Evolutionary conservation across 2,113 vertebrate species (phyloP).

Genomic region (Falco punctatus): DNA sequence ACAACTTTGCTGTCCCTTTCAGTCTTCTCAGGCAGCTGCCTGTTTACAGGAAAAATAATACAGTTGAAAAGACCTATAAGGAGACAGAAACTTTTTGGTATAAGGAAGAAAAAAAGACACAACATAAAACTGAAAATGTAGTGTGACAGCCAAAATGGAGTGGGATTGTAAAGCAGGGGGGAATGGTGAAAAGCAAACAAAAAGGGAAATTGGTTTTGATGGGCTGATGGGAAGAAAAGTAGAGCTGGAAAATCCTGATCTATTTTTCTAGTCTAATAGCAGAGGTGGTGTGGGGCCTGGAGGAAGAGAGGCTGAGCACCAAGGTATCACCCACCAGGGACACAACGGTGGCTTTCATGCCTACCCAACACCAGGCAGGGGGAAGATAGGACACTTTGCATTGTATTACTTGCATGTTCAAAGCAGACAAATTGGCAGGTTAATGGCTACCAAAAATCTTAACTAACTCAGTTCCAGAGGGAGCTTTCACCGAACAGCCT

Average conservation of each 20-base stretch:
- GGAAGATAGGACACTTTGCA: not conserved
- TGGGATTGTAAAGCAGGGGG: not conserved
- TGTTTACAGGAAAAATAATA: not conserved
- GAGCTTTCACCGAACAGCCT: not conserved
- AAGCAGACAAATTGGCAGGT: not conserved
- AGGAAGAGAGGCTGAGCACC: not conserved
- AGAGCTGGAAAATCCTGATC: not conserved
- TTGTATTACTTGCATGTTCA: not conserved
- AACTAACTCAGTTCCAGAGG: not conserved
- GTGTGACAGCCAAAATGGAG: not conserved
- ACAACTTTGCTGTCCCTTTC: not conserved
- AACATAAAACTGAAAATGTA: not conserved
- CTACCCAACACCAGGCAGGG: not conserved
- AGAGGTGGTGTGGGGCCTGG: not conserved
- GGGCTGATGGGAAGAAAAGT: not conserved
- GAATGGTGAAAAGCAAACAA: not conserved
- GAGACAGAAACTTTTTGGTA: not conserved
- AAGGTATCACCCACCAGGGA: not conserved
- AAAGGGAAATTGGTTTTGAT: not conserved
- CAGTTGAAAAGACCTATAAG: not conserved
- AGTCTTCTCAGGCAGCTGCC: not conserved
- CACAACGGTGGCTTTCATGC: not conserved
- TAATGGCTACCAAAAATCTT: not conserved
- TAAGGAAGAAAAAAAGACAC: not conserved
- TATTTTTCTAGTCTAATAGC: not conserved